Conservation (phyloP, 2,888 invertebrate genomes). For the Nudaria mundana region DNA sequence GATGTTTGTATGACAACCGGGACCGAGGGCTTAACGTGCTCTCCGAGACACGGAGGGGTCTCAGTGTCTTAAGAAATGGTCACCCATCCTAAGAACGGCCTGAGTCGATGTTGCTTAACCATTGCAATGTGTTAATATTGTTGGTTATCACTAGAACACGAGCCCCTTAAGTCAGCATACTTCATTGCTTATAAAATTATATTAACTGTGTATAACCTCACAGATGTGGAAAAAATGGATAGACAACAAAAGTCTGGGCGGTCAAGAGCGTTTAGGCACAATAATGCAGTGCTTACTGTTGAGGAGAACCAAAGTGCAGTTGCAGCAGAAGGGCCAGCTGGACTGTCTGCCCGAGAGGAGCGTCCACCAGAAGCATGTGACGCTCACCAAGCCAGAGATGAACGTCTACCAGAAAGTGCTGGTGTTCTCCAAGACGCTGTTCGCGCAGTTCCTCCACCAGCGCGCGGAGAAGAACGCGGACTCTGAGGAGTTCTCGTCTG, state of each 20-base stretch:
- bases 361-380: slow-evolving; percentile 80
- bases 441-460: slow-evolving; percentile 89
- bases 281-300: slow-evolving; percentile 92
- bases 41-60: too few species aligned
- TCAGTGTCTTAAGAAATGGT: too few species aligned
- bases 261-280: slow-evolving; percentile 90
- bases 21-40: too few species aligned
- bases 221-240: slow-evolving; percentile 97
- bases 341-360: slow-evolving; percentile 83
- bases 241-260: slow-evolving; percentile 89
- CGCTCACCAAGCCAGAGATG: slow-evolving; percentile 85
- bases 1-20: too few species aligned
- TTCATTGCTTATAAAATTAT: too few species aligned
- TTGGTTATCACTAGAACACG: too few species aligned
- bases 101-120: too few species aligned
- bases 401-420: slow-evolving; percentile 86
- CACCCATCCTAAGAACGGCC: too few species aligned
- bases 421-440: slow-evolving; percentile 87
- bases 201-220: too few species aligned
- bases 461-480: slow-evolving; percentile 84
- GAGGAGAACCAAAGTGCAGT: slow-evolving; percentile 92
- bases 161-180: too few species aligned
- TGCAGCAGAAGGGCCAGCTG: slow-evolving; percentile 84
- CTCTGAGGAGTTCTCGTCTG: slow-evolving; percentile 29
- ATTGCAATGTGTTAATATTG: too few species aligned